Evolutionary conservation across 2,113 vertebrate genomes (phyloP), one percentile per base, ranked within the genome.

Genomic region (Chunga burmeisteri): DNA sequence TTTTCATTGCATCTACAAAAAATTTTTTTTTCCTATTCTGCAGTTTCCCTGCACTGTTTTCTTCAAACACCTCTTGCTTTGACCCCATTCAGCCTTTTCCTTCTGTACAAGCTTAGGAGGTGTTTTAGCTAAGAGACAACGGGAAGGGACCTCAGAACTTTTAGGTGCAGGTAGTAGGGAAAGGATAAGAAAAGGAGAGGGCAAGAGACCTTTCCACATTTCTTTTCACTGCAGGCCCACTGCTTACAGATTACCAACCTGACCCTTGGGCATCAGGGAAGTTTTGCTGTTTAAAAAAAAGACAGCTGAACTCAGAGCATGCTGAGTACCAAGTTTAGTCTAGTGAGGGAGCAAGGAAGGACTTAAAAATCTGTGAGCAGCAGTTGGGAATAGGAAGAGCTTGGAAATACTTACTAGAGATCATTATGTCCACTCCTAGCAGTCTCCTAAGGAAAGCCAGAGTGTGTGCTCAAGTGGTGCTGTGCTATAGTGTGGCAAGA

Each of bases 161-260:
- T 26, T 17, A 72, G 40, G 13, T 26, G 13, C 32, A 26, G 40
- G 29, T 50, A 7, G 11, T 55, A 15, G 10, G 8, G 47, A 89
- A 82, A 63, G 6, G 6, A 18, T 52, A 83, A 77, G 47, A 63
- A 74, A 73, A 81, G 30, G 7, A 56, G 53, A 66, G 8, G 10
- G 10, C 0, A 3, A 72, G 18, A 67, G 14, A 55, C 11, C 18
- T 52, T 91, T 81, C 1, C 0, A 70, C 0, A 70, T 38, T 16
- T 50, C 27, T 47, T 66, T 67, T 72, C 20, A 25, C 36, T 59
- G 20, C 30, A 62, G 32, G 4, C 40, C 44, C 20, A 16, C n/a
- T 65, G 19, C 7, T 19, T 53, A 58, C 13, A 46, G 42, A 44
- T 25, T 46, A 13, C 7, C 12, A 11, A 42, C 17, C 10, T 79